Evolutionary conservation across 2,888 invertebrate genomes (phyloP).

Genomic region (Anthophora plumipes): DNA sequence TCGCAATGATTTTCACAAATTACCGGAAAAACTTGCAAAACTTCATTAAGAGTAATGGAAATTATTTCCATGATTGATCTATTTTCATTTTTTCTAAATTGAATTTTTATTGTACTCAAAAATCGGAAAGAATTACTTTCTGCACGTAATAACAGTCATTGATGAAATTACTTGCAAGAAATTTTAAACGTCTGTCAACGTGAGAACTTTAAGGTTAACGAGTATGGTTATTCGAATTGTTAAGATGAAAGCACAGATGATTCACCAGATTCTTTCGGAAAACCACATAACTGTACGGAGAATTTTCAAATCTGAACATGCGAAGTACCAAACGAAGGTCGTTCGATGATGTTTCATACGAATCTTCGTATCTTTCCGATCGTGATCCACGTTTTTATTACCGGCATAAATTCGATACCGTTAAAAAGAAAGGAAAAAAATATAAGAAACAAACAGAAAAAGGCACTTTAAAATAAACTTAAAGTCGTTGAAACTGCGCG

Average conservation of each 20-base stretch:
- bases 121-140: too few relatives aligned
- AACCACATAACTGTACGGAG: constrained; percentile 27
- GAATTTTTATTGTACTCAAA: too few relatives aligned
- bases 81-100: too few relatives aligned
- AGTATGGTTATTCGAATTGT: background rate
- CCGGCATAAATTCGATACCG: constrained; percentile 23
- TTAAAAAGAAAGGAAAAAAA: constrained; percentile 10
- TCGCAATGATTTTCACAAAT: too few relatives aligned
- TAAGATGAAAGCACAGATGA: background rate
- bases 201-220: background rate
- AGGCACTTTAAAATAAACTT: background rate
- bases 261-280: constrained; percentile 10
- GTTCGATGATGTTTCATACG: background rate
- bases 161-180: background rate
- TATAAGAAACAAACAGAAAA: background rate
- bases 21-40: too few relatives aligned
- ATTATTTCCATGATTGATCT: too few relatives aligned
- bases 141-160: too few relatives aligned
- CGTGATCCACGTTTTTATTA: constrained; percentile 34
- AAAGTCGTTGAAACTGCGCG: background rate
- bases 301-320: constrained; percentile 30
- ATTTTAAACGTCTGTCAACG: background rate
- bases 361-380: constrained; percentile 1
- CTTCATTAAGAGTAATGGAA: too few relatives aligned
- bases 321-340: constrained; percentile 24